Percentiles rank a stretch among this genome's conserved stretches.
Evolutionary conservation across 2,797 vertebrate genomes (phyloP).

Genomic region (Pelodytes ibericus): DNA sequence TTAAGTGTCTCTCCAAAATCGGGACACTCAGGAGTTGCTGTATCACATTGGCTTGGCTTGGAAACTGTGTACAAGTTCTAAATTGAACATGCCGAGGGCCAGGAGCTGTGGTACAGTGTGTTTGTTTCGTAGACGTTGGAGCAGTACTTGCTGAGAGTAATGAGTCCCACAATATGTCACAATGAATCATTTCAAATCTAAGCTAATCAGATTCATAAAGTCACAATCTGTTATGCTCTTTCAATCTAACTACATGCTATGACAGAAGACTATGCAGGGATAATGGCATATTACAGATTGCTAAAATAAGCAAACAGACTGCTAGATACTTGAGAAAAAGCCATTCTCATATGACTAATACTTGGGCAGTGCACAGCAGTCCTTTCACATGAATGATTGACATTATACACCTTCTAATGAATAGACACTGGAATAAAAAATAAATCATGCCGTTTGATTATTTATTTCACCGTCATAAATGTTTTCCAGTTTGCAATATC

Average conservation of each 20-base stretch:
- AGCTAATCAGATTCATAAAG: slow-evolving; percentile 17
- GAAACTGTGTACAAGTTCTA: too few species aligned
- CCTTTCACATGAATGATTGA: not conserved
- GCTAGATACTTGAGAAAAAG: not conserved
- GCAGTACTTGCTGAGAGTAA: slow-evolving; percentile 28
- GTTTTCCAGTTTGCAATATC: not conserved
- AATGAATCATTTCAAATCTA: slow-evolving; percentile 15
- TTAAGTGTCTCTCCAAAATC: too few species aligned
- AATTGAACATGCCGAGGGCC: not conserved
- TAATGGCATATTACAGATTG: slow-evolving; percentile 21
- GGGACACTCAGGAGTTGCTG: too few species aligned
- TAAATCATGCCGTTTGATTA: not conserved
- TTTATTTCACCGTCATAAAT: not conserved
- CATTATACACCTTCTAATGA: not conserved
- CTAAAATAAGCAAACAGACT: slow-evolving; percentile 1
- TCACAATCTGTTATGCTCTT: slow-evolving; percentile 24
- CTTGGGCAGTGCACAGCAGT: not conserved
- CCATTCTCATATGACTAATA: slow-evolving; percentile 6
- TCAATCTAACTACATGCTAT: slow-evolving; percentile 13
- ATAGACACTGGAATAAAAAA: not conserved
- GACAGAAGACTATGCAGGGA: slow-evolving; percentile 13
- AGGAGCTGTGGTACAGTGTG: not conserved
- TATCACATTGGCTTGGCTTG: too few species aligned
- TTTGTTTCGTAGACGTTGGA: not conserved
- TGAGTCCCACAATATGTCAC: slow-evolving; percentile 40